phyloP scores from a whole-genome alignment of 2,888 invertebrate species.

The Helobdella robusta region DNA sequence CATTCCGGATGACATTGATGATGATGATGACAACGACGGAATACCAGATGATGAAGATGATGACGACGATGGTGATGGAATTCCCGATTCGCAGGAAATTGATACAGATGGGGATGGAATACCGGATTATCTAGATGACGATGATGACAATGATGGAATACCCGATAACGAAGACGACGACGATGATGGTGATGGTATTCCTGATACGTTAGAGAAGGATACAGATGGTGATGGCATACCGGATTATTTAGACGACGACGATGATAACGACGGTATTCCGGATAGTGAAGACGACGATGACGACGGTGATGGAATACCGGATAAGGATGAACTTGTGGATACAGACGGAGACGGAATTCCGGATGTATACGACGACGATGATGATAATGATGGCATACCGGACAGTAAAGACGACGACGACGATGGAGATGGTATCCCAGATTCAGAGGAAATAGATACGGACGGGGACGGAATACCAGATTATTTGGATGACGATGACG shows the following conservation, averaged over 20 bases:
- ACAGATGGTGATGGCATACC: conserved; percentile 43
- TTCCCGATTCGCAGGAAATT: conserved; percentile 38
- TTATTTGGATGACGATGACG: conserved; percentile 39
- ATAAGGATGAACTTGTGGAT: conserved; percentile 37
- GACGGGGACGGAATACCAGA: conserved; percentile 47
- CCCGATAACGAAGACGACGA: conserved; percentile 31
- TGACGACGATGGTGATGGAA: conserved; percentile 42
- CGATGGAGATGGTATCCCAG: conserved; percentile 42
- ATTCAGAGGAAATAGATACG: conserved; percentile 38
- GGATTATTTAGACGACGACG: conserved; percentile 37
- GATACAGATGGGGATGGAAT: conserved; percentile 37
- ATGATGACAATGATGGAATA: conserved; percentile 36
- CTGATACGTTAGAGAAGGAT: conserved; percentile 38
- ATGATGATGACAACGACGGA: conserved; percentile 34
- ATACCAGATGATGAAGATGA: conserved; percentile 36
- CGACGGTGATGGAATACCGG: conserved; percentile 44
- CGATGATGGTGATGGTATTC: conserved; percentile 40
- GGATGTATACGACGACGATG: conserved; percentile 38
- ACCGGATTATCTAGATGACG: conserved; percentile 38
- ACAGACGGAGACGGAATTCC: conserved; percentile 38
- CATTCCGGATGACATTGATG: conserved; percentile 39
- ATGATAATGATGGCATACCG: conserved; percentile 41
- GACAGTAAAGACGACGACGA: conserved; percentile 42
- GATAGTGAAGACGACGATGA: conserved; percentile 36
- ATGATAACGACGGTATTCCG: conserved; percentile 34